Evolutionary conservation across 2,888 invertebrate genomes (phyloP).

Genomic region (Syritta pipiens): DNA sequence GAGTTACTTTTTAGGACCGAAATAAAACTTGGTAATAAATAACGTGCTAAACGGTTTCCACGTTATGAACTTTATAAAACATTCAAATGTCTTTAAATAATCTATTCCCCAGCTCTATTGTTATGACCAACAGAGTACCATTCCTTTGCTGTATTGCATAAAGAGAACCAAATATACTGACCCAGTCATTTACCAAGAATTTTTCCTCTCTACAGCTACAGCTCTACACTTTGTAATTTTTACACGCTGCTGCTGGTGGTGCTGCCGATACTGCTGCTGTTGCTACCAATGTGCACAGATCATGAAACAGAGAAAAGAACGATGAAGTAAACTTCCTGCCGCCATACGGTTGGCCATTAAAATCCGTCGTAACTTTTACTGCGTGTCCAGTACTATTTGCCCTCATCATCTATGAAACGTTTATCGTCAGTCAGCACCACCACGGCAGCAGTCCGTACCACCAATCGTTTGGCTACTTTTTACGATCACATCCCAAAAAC

Average conservation of each 20-base stretch:
- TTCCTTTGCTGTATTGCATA: neutral
- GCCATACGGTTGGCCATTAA: constrained; percentile 49
- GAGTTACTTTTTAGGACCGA: neutral
- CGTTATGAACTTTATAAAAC: constrained; percentile 35
- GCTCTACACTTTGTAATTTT: constrained; percentile 40
- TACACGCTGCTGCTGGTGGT: constrained; percentile 1
- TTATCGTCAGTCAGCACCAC: constrained; percentile 27
- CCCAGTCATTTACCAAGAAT: constrained; percentile 37
- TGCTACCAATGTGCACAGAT: neutral
- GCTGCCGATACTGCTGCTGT: too few species aligned
- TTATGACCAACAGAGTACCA: neutral
- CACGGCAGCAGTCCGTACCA: constrained; percentile 4
- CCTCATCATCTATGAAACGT: constrained; percentile 44
- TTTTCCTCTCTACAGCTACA: neutral
- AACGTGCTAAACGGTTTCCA: constrained; percentile 28
- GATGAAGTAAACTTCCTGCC: constrained; percentile 18
- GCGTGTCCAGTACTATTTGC: constrained; percentile 38
- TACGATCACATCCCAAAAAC: constrained; percentile 59
- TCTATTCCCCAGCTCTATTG: constrained; percentile 6
- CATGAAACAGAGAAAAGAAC: neutral
- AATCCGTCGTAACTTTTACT: constrained; percentile 46
- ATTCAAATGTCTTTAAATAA: constrained; percentile 11
- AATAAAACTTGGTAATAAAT: constrained; percentile 17
- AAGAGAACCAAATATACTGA: constrained; percentile 4
- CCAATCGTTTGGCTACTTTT: constrained; percentile 60